Evolutionary conservation across 2,888 invertebrate species (phyloP).

Genomic region (Heliconius hortense): DNA sequence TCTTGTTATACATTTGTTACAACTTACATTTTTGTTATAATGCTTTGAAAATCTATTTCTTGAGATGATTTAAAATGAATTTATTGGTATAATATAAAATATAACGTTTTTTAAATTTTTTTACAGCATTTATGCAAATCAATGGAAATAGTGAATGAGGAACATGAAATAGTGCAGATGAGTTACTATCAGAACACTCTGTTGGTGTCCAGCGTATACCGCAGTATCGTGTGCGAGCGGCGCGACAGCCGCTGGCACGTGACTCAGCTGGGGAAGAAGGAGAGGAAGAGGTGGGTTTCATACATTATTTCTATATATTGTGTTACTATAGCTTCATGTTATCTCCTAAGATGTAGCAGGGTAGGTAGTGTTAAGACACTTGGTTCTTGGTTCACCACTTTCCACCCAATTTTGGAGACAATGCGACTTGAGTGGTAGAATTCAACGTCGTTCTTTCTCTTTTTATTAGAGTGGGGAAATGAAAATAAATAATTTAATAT

Average conservation of each 20-base stretch:
- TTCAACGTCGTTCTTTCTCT: too few species aligned
- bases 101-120: not conserved
- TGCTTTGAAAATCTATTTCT: too few species aligned
- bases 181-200: conserved; percentile 88
- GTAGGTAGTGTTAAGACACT: not conserved
- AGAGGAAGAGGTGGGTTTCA: conserved; percentile 90
- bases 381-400: not conserved
- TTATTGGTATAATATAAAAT: not conserved
- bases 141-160: conserved; percentile 90
- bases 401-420: not conserved
- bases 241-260: conserved; percentile 85
- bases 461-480: too few species aligned
- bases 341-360: not conserved
- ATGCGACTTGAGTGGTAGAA: not conserved
- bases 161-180: conserved; percentile 92
- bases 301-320: conserved; percentile 38
- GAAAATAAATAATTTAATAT: too few species aligned
- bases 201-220: conserved; percentile 91
- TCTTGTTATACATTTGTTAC: too few species aligned
- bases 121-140: conserved; percentile 91
- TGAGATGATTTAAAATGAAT: too few species aligned
- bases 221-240: conserved; percentile 89
- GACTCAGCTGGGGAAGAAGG: conserved; percentile 92
- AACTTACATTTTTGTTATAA: too few species aligned
- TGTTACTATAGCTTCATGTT: too few species aligned